Base-by-base conservation (phyloP, 2,113 vertebrate species). In the Oryzias woworae region DNA sequence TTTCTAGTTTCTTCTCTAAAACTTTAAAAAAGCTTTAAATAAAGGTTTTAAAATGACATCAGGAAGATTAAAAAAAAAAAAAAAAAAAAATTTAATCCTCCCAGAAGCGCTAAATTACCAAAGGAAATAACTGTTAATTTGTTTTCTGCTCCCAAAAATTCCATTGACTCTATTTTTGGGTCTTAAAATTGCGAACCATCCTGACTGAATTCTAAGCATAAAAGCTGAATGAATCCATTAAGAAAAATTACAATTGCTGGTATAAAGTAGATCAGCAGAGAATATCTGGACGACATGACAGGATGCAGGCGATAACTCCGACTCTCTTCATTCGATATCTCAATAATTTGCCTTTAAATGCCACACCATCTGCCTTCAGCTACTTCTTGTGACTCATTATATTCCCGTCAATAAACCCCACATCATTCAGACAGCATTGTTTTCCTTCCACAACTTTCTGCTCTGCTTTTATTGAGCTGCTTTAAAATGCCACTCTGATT, bases 401-500 rank as follows among this genome's bases (percentile, higher is more conserved):
- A 70, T 67, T 50, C 66, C 55, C 6, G 17, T 71, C 71, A 51
- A 55, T 62, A 77, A 73, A 80, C 63, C 46, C 20, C 18, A 61
- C 64, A 71, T 75, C 61, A 49, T 62, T 70, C 78, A 61, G 62
- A 54, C 51, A 24, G 48, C 26, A 20, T 65, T 73, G 57, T 75
- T 71, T 61, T 69, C 13, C 50, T 59, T 18, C 51, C 24, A 45
- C 45, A 73, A 66, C 53, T 50, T 59, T 61, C 52, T 54, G 41
- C 47, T 68, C 55, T 50, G 28, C 47, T 54, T 67, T 73, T 20
- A 64, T 55, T 36, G 63, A 69, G 69, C 60, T 20, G 55, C 62
- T 82, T 75, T 76, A 82, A 80, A 80, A 71, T 56, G 63, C 54
- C 73, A 71, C 71, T 61, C 53, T 59, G 65, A 72, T 80, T 75